A percentile compares a stretch with the other conserved stretches of the same genome.
These are phyloP conservation scores for Bombus breviceps DNA, from an alignment of 1,140 invertebrate genomes.

Conservation along the genomic window DNA sequence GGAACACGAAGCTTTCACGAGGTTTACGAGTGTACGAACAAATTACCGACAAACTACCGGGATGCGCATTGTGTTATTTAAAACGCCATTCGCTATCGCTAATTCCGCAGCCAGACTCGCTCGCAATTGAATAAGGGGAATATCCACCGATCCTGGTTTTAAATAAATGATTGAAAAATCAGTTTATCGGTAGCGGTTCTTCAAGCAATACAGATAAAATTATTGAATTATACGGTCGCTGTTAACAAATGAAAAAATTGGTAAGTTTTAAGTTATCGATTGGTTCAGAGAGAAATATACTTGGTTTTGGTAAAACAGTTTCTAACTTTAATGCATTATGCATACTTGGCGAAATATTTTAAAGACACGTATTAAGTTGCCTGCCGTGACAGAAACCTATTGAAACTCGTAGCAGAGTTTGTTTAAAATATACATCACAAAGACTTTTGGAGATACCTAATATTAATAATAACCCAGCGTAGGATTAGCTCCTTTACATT, in stretches of 20 bases:
- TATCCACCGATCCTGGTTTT: not conserved
- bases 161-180: not conserved
- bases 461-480: not conserved
- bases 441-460: not conserved
- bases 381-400: too few species aligned
- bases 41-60: not conserved
- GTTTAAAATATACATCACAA: not conserved
- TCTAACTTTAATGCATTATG: too few species aligned
- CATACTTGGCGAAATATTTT: too few species aligned
- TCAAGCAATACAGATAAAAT: not conserved
- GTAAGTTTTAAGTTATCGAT: too few species aligned
- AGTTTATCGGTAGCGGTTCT: too few species aligned
- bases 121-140: not conserved
- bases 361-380: too few species aligned
- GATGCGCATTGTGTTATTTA: slow-evolving; percentile 15
- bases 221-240: not conserved
- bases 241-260: not conserved
- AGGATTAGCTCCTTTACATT: not conserved
- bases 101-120: not conserved
- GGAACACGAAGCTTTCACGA: slow-evolving; percentile 9
- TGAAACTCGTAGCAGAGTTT: too few species aligned
- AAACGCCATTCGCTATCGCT: not conserved
- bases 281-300: too few species aligned
- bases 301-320: too few species aligned
- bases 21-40: slow-evolving; percentile 1